These are phyloP conservation scores for Rhinolophus ferrumequinum DNA, from an alignment of 2,113 vertebrate genomes.

Conservation along the genomic window DNA sequence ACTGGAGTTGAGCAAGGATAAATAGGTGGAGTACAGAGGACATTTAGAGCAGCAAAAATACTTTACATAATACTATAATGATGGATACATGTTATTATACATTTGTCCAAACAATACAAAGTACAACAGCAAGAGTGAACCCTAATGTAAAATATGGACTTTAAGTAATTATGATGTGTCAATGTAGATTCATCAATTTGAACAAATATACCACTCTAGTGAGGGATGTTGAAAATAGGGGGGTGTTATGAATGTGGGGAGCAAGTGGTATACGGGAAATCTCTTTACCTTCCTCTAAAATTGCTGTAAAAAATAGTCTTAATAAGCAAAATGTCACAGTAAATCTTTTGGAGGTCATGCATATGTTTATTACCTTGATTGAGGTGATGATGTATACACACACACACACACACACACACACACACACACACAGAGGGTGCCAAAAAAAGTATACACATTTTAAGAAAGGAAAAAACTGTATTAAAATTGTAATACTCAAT, in stretches of 20 bases:
- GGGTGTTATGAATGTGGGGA: background rate
- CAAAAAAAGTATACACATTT: no score
- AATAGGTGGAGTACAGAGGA: background rate
- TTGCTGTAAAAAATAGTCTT: background rate
- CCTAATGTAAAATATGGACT: background rate
- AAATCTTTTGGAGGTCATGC: background rate
- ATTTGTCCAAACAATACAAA: background rate
- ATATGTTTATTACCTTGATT: background rate
- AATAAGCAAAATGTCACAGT: background rate
- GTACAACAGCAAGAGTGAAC: background rate
- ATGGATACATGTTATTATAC: background rate
- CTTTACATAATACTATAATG: background rate
- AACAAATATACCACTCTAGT: background rate
- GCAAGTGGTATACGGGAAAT: background rate
- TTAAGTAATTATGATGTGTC: background rate
- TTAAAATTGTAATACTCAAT: no score
- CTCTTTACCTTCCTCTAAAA: background rate
- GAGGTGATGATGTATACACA: background rate
- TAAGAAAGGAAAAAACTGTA: no score
- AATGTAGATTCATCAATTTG: background rate
- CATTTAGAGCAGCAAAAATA: background rate
- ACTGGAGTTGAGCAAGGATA: background rate
- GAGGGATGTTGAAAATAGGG: background rate
- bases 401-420: no score
- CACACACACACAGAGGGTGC: no score